Conservation (phyloP, 2,888 invertebrate genomes). For the Urechis unicinctus region DNA sequence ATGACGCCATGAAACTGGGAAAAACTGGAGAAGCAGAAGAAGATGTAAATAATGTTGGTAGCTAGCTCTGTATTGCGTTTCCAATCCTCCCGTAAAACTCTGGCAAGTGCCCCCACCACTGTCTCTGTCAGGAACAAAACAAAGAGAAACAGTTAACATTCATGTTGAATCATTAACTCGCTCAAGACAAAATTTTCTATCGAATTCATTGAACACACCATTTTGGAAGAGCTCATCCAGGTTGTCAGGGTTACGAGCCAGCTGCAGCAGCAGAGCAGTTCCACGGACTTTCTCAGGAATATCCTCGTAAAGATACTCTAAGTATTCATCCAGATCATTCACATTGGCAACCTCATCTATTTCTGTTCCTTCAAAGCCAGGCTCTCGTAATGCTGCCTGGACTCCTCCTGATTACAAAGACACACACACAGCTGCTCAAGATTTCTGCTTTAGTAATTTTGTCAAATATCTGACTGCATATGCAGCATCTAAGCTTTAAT, state of each 20-base stretch:
- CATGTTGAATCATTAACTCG: no score
- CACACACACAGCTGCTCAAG: no score
- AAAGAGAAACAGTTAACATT: no score
- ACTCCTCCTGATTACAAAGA: no score
- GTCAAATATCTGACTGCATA: no score
- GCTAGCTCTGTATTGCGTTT: constrained; percentile 91
- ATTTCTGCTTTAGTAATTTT: no score
- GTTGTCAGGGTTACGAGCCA: constrained; percentile 90
- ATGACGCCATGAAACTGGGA: constrained; percentile 91
- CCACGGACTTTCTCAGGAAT: constrained; percentile 76
- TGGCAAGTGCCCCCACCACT: constrained; percentile 85
- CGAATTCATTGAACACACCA: constrained; percentile 67
- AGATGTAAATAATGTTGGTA: constrained; percentile 92
- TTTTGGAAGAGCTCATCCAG: constrained; percentile 86
- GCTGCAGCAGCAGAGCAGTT: constrained; percentile 80
- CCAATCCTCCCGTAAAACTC: constrained; percentile 96
- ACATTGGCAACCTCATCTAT: constrained; percentile 62
- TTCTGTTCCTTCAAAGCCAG: constrained; percentile 41
- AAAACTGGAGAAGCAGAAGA: constrained; percentile 95
- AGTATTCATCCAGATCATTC: constrained; percentile 83
- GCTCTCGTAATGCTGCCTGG: constrained; percentile 26
- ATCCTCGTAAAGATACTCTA: constrained; percentile 93
- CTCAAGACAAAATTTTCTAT: no score
- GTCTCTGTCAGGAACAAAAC: constrained; percentile 59
- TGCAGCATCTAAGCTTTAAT: no score